phyloP scores from a whole-genome alignment of 2,888 invertebrate genomes.

The Crepidodera aurea region DNA sequence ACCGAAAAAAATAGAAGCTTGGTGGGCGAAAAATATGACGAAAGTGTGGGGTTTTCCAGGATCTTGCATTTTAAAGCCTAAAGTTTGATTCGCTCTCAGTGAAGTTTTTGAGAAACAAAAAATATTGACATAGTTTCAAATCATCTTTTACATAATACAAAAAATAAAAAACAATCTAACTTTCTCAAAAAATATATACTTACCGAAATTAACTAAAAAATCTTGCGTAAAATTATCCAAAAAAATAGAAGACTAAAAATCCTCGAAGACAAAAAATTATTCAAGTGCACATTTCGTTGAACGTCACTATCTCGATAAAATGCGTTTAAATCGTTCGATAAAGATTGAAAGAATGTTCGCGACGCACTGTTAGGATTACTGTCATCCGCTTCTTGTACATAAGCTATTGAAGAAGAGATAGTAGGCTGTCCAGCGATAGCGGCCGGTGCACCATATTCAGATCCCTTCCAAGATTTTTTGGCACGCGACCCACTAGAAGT shows the following conservation, averaged over 20 bases:
- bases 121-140: too few relatives aligned
- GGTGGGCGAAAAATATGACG: too few relatives aligned
- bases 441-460: background rate
- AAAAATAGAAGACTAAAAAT: background rate
- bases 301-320: constrained; percentile 21
- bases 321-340: background rate
- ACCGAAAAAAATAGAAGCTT: too few relatives aligned
- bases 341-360: constrained; percentile 4
- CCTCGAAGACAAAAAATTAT: background rate
- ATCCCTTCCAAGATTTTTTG: constrained; percentile 14
- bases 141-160: too few relatives aligned
- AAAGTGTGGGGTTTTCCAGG: too few relatives aligned
- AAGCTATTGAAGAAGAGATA: constrained; percentile 24
- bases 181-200: too few relatives aligned
- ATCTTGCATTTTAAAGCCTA: too few relatives aligned
- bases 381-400: constrained; percentile 22
- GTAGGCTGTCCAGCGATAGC: constrained; percentile 1
- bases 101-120: too few relatives aligned
- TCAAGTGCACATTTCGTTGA: constrained; percentile 16
- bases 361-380: constrained; percentile 6
- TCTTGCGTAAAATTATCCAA: background rate
- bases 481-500: constrained; percentile 28
- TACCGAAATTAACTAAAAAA: background rate
- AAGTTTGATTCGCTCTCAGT: too few relatives aligned
- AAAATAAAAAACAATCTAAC: too few relatives aligned